Evolutionary conservation across 2,888 invertebrate species (phyloP).

Genomic region (Antheraea assamensis): DNA sequence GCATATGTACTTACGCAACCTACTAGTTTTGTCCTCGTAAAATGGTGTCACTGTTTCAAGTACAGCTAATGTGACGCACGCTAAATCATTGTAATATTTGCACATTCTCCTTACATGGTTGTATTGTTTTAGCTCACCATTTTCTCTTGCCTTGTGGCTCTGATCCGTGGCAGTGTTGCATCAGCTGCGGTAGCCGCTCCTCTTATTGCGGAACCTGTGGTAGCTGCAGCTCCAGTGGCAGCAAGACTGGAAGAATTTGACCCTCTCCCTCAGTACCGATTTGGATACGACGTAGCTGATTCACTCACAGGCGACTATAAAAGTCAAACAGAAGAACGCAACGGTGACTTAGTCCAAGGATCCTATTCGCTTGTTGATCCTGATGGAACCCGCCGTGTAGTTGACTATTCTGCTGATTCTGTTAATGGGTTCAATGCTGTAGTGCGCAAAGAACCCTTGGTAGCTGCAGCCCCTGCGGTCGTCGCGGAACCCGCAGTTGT

Average conservation of each 20-base stretch:
- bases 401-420: constrained; percentile 66
- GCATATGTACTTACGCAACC: constrained; percentile 66
- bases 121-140: constrained; percentile 54
- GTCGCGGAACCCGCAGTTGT: constrained; percentile 29
- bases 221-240: constrained; percentile 46
- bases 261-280: constrained; percentile 81
- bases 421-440: constrained; percentile 70
- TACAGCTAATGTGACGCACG: constrained; percentile 53
- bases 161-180: constrained; percentile 53
- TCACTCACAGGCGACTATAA: constrained; percentile 70
- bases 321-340: constrained; percentile 71
- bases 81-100: constrained; percentile 31
- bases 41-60: constrained; percentile 79
- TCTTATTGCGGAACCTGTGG: constrained; percentile 51
- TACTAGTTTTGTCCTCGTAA: constrained; percentile 64
- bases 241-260: constrained; percentile 72
- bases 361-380: constrained; percentile 65
- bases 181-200: constrained; percentile 53
- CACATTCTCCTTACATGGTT: constrained; percentile 14
- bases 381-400: constrained; percentile 66
- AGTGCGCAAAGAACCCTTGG: constrained; percentile 59
- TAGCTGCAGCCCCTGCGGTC: constrained; percentile 35
- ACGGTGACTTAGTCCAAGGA: constrained; percentile 77
- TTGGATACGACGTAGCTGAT: constrained; percentile 68
- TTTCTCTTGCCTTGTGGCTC: constrained; percentile 61